Percentiles rank a stretch among this genome's conserved stretches.
These are phyloP conservation scores for Andrena bicolor DNA, from an alignment of 2,888 invertebrate genomes.

Conservation along the genomic window DNA sequence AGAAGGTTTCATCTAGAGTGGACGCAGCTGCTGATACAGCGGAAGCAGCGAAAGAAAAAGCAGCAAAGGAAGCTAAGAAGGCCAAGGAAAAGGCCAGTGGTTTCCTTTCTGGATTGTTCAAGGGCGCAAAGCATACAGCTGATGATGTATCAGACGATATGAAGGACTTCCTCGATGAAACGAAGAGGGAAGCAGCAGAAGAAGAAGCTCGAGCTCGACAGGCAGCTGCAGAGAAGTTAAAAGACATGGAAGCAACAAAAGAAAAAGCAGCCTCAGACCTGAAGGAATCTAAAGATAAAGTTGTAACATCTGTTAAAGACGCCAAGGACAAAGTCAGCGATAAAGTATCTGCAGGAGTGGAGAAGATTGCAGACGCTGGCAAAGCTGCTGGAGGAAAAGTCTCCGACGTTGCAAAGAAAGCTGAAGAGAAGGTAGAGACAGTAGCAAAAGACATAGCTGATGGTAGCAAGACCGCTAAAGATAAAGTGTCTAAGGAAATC, in stretches of 20 bases:
- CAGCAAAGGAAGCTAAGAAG: conserved; percentile 55
- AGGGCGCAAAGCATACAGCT: conserved; percentile 68
- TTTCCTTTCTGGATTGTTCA: conserved; percentile 73
- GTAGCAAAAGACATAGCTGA: conserved; percentile 36
- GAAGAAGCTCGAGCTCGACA: conserved; percentile 80
- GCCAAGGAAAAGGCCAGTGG: conserved; percentile 66
- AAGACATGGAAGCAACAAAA: conserved; percentile 58
- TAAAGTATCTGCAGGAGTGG: conserved; percentile 30
- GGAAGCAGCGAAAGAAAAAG: conserved; percentile 61
- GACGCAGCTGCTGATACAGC: conserved; percentile 58
- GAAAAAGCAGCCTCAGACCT: conserved; percentile 49
- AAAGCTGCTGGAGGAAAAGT: conserved; percentile 83
- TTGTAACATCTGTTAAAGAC: conserved; percentile 42
- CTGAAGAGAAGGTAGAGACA: conserved; percentile 47
- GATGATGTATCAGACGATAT: conserved; percentile 76
- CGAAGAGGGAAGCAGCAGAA: conserved; percentile 82
- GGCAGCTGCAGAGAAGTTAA: conserved; percentile 26
- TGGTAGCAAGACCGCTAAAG: conserved; percentile 62
- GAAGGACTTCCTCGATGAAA: conserved; percentile 85
- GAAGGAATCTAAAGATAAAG: conserved; percentile 57
- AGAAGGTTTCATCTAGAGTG: conserved; percentile 61
- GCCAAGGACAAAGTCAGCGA: conserved; percentile 54
- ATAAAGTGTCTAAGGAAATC: conserved; percentile 45
- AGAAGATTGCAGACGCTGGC: conserved; percentile 83
- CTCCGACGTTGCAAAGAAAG: conserved; percentile 37